Evolutionary conservation across 53 echinoderm and acorn worm species (phyloP), one percentile per base, ranked within the genome.

Genomic region (Stichopus horrens): DNA sequence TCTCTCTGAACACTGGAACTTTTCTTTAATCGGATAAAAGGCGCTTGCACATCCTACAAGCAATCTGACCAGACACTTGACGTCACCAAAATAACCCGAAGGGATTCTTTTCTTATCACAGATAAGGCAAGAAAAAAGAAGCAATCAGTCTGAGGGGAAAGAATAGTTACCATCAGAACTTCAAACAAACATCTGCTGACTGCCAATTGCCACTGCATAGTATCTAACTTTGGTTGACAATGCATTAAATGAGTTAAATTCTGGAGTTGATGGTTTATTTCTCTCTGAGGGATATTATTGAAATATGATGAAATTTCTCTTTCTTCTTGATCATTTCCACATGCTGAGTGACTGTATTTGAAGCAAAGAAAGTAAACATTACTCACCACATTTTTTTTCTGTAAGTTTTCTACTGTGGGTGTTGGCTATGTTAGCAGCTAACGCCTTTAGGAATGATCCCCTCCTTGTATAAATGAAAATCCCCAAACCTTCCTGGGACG

Each of bases 11-110:
- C 18, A 18, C 71, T 16, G 6, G 71, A 16, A 71, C n/a, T 71
- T 71, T 20, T 71, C 71, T 71, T 71, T 71, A 71, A 71, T 71
- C 71, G n/a, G 71, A 71, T 71, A 71, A 71, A 71, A 71, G 71
- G 71, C 71, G 4, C 6, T 71, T n/a, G 71, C 14, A 71, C 71
- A 71, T 71, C 18, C 16, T n/a, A 71, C 71, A 18, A 71, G 71
- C 14, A 16, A 71, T 71, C 71, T 71, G 71, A 71, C 71, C 71
- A 71, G 71, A 71, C 71, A 18, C 71, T 71, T 71, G 71, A 71
- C 18, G 71, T 71, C 71, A 71, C 71, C 6, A 71, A 71, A 18
- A n/a, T 20, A 71, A 71, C 14, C 71, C 71, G 16, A 18, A 71
- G n/a, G 71, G 71, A 7, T 37, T 71, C 19, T 20, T 71, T 71